Evolutionary conservation across 2,113 vertebrate species (phyloP).

Genomic region (Syrmaticus mikado): DNA sequence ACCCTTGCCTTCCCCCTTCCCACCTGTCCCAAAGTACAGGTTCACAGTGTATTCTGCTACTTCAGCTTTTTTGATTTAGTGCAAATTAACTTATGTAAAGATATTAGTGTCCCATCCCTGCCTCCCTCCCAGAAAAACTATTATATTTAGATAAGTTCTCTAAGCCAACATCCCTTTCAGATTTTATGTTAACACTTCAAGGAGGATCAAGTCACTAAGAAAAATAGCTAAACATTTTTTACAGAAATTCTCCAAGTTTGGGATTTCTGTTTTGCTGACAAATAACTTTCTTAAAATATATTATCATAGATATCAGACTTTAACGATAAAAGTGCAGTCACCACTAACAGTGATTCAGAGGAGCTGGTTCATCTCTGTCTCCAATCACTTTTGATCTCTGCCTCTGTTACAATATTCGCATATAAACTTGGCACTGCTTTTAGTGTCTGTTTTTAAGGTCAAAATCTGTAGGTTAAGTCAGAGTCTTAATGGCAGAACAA

Average conservation of each 20-base stretch:
- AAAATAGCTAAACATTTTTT: background rate
- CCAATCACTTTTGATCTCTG: background rate
- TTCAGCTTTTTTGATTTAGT: constrained; percentile 38
- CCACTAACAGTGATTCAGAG: background rate
- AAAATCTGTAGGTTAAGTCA: background rate
- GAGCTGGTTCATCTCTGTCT: background rate
- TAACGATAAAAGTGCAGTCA: background rate
- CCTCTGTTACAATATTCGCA: background rate
- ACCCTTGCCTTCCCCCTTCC: accelerated
- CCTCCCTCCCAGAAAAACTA: background rate
- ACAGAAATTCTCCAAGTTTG: background rate
- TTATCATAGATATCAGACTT: background rate
- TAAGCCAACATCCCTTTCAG: constrained; percentile 22
- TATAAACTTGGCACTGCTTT: background rate
- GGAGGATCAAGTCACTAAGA: background rate
- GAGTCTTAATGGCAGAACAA: background rate
- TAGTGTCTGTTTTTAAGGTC: background rate
- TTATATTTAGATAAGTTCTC: background rate
- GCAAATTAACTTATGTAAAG: background rate
- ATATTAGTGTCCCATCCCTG: background rate
- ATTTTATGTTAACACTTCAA: background rate
- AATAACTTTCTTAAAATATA: background rate
- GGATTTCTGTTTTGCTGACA: background rate
- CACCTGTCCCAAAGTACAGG: background rate
- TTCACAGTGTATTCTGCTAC: background rate